A percentile compares a stretch with the other conserved stretches of the same genome.
These are phyloP conservation scores for Arothron firmamentum DNA, from an alignment of 2,113 vertebrate species.

Conservation along the genomic window DNA sequence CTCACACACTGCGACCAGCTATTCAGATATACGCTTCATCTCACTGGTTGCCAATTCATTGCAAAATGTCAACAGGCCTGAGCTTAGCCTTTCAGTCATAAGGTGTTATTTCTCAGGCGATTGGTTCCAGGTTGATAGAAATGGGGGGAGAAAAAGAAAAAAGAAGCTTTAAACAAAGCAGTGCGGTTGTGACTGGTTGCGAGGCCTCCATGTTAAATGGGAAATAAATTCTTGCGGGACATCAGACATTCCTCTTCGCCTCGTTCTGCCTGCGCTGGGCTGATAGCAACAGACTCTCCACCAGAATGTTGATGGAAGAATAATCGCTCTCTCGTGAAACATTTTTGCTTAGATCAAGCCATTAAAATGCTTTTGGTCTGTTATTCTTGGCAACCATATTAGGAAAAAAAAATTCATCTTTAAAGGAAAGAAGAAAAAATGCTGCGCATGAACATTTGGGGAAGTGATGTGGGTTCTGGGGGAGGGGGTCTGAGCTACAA, in stretches of 20 bases:
- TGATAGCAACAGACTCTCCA: not conserved
- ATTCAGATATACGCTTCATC: not conserved
- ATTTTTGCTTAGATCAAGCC: conserved; percentile 12
- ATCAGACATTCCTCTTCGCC: conserved; percentile 17
- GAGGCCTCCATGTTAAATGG: conserved; percentile 26
- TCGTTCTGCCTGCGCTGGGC: conserved; percentile 6
- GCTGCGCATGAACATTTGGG: too few relatives aligned
- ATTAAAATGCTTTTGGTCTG: conserved; percentile 9
- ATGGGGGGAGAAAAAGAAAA: not conserved
- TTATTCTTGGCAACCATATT: not conserved
- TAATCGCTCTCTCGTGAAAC: conserved; percentile 23
- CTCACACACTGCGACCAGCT: conserved; percentile 7
- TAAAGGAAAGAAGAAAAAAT: too few relatives aligned
- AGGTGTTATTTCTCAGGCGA: conserved; percentile 32
- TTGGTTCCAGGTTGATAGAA: conserved; percentile 32
- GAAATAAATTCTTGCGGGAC: conserved; percentile 27
- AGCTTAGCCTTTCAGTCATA: conserved; percentile 20
- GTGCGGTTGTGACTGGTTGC: conserved; percentile 38
- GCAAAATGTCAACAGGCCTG: conserved; percentile 31
- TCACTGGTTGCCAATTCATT: conserved; percentile 15
- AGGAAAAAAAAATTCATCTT: not conserved
- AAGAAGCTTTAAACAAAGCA: conserved; percentile 22
- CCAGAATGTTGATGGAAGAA: not conserved
- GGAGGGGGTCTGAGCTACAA: too few relatives aligned
- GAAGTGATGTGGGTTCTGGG: too few relatives aligned